These are phyloP conservation scores for Enteromius mattozi DNA, from an alignment of 2,797 vertebrate genomes.

Conservation along the genomic window DNA sequence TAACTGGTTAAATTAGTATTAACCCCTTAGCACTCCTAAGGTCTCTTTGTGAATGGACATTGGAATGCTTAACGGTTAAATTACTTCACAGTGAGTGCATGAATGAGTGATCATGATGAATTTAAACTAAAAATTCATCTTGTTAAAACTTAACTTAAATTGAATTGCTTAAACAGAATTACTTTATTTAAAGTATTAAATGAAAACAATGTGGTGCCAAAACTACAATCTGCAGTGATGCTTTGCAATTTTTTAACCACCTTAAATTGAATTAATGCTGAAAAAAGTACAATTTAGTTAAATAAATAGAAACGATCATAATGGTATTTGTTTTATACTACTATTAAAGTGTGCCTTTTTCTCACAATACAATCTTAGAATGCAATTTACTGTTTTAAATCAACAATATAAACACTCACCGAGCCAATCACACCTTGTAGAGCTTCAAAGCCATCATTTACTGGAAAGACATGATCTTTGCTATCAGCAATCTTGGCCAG, in stretches of 20 bases:
- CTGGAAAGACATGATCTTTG: constrained; percentile 96
- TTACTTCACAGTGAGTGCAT: not conserved
- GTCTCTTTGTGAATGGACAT: too few relatives aligned
- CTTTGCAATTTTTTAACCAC: not conserved
- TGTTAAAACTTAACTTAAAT: too few relatives aligned
- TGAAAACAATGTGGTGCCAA: not conserved
- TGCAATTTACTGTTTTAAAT: not conserved
- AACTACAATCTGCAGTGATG: not conserved
- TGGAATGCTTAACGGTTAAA: too few relatives aligned
- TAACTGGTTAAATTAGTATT: not conserved
- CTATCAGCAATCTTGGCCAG: constrained; percentile 97
- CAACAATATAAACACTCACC: constrained; percentile 75
- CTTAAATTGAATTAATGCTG: not conserved
- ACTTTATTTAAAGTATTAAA: not conserved
- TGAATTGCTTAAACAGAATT: not conserved
- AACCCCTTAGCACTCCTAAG: too few relatives aligned
- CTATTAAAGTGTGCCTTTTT: not conserved
- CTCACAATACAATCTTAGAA: not conserved
- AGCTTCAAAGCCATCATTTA: constrained; percentile 95
- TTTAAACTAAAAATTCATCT: too few relatives aligned
- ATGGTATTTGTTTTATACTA: not conserved
- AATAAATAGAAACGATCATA: not conserved
- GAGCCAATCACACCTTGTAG: constrained; percentile 95
- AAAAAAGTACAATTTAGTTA: not conserved
- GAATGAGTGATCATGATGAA: not conserved